Evolutionary conservation across 1,140 invertebrate genomes (phyloP).

Genomic region (Eriocheir sinensis): DNA sequence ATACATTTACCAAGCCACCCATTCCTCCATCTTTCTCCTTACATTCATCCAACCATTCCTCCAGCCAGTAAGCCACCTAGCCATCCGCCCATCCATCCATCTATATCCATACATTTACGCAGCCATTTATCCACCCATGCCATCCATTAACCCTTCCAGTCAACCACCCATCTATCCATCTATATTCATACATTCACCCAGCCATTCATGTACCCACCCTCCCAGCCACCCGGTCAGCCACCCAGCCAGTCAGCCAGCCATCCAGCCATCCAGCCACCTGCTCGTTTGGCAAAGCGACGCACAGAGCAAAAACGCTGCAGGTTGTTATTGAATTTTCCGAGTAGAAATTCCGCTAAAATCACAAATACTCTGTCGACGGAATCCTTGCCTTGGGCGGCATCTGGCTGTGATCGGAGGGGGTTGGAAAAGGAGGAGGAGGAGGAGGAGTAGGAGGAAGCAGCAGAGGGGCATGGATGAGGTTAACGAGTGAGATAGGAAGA

Average conservation of each 20-base stretch:
- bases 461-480: neutral
- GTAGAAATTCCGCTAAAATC: conserved; percentile 15
- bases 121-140: neutral
- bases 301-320: neutral
- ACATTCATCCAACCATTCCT: neutral
- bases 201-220: too few relatives aligned
- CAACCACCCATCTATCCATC: too few relatives aligned
- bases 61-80: neutral
- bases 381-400: neutral
- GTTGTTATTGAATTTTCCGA: conserved; percentile 16
- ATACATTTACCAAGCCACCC: too few relatives aligned
- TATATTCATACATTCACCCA: too few relatives aligned
- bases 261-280: too few relatives aligned
- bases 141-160: too few relatives aligned
- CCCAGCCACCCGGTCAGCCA: too few relatives aligned
- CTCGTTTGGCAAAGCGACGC: neutral
- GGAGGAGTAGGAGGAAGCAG: neutral
- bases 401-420: neutral
- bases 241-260: too few relatives aligned
- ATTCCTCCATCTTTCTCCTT: conserved; percentile 5
- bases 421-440: neutral
- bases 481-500: neutral
- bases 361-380: neutral
- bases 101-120: neutral
- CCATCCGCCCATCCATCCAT: neutral